phyloP scores from a whole-genome alignment of 2,113 vertebrate species.

The Microtus pennsylvanicus region DNA sequence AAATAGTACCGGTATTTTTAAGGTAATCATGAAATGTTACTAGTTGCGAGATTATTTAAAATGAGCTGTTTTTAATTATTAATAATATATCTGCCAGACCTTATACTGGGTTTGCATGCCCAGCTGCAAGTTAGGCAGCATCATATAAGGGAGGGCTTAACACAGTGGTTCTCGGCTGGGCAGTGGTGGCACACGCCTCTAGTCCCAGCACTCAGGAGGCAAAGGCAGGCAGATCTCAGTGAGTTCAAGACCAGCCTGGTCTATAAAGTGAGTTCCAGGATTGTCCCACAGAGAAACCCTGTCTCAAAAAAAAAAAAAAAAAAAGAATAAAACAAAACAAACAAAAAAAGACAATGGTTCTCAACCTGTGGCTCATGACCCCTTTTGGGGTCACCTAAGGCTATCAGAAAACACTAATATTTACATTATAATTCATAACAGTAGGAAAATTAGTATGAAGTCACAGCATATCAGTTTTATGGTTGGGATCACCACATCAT shows the following conservation, averaged over 20 bases:
- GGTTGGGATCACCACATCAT: background rate
- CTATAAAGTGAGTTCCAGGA: too few species aligned
- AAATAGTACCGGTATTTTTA: constrained; percentile 34
- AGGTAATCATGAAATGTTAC: constrained; percentile 72
- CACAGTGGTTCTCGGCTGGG: background rate
- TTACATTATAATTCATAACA: background rate
- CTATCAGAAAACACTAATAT: background rate
- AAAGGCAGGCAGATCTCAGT: too few species aligned
- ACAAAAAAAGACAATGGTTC: background rate
- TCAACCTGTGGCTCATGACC: background rate
- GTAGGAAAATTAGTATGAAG: background rate
- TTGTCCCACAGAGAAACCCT: too few species aligned
- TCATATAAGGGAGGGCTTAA: background rate
- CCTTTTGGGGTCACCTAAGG: background rate
- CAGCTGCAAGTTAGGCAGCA: background rate
- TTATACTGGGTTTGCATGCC: background rate
- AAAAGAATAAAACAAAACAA: background rate
- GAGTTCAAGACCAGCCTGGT: too few species aligned
- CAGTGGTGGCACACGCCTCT: background rate
- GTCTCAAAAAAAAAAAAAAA: too few species aligned
- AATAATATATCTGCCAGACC: constrained; percentile 14
- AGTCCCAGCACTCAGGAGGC: background rate
- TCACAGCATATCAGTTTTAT: background rate
- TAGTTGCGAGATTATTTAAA: constrained; percentile 51
- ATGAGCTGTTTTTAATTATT: constrained; percentile 57